Percentiles rank a stretch among this genome's conserved stretches.
Evolutionary conservation across 1,140 invertebrate genomes (phyloP).

Genomic region (Drosophila bifasciata): DNA sequence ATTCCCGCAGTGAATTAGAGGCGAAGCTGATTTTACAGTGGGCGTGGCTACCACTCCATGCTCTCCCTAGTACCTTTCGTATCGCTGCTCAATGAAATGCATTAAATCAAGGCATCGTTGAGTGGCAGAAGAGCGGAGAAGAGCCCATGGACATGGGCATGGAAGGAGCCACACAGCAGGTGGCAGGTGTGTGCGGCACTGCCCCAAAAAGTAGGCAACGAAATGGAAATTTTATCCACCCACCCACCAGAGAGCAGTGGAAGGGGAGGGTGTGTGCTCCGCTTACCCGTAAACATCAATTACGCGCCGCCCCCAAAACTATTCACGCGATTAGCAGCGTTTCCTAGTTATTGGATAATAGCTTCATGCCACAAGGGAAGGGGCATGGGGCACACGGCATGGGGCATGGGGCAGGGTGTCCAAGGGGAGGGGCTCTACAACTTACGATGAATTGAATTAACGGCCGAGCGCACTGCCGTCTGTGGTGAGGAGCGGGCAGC

Average conservation of each 20-base stretch:
- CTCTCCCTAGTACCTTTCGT: not conserved
- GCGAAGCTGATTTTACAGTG: slow-evolving; percentile 16
- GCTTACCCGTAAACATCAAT: slow-evolving; percentile 77
- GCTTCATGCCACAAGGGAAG: slow-evolving; percentile 20
- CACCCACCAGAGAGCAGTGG: not conserved
- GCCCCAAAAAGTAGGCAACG: slow-evolving; percentile 65
- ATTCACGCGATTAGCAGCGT: slow-evolving; percentile 79
- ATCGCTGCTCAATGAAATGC: slow-evolving; percentile 78
- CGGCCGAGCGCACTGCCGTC: slow-evolving; percentile 48
- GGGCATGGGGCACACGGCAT: not conserved
- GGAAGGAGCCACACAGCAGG: slow-evolving; percentile 31
- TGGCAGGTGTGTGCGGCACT: slow-evolving; percentile 2
- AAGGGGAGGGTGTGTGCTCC: slow-evolving; percentile 9
- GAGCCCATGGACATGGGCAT: not conserved
- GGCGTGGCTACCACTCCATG: slow-evolving; percentile 13
- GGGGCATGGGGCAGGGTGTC: not conserved
- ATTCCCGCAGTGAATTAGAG: not conserved
- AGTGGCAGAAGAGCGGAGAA: slow-evolving; percentile 30
- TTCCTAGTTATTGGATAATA: slow-evolving; percentile 77
- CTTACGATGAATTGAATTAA: slow-evolving; percentile 79
- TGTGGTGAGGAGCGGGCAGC: not conserved
- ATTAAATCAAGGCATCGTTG: slow-evolving; percentile 81
- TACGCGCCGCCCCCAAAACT: slow-evolving; percentile 73
- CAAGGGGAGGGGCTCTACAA: slow-evolving; percentile 16
- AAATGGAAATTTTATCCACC: slow-evolving; percentile 62